Conservation (phyloP, 2,113 vertebrate species). For the Sitta europaea region DNA sequence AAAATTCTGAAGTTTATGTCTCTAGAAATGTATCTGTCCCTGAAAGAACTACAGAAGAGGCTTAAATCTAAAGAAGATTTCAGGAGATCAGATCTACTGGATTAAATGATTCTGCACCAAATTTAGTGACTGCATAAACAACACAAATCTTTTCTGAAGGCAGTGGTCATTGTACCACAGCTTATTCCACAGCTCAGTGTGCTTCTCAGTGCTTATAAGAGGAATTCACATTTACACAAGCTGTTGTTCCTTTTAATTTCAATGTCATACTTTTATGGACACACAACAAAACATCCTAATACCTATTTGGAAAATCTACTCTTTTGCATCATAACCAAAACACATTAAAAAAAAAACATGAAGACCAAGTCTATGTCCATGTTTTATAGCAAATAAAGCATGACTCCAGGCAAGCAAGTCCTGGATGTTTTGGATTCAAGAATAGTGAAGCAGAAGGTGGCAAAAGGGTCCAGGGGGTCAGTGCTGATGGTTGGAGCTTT, state of each 20-base stretch:
- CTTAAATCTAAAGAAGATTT: not conserved
- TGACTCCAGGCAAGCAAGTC: not conserved
- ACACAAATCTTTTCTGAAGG: not conserved
- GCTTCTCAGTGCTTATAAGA: not conserved
- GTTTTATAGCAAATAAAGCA: not conserved
- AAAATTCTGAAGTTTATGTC: not conserved
- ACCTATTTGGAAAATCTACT: not conserved
- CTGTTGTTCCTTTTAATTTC: not conserved
- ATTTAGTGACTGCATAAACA: not conserved
- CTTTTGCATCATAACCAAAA: not conserved
- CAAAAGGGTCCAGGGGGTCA: not conserved
- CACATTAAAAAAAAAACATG: not conserved
- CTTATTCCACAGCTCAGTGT: not conserved
- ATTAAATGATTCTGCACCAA: not conserved
- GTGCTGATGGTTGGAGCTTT: not conserved
- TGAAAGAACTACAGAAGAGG: not conserved
- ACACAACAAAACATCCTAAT: not conserved
- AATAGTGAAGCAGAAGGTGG: not conserved
- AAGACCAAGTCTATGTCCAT: not conserved
- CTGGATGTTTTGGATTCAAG: not conserved
- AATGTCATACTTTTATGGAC: not conserved
- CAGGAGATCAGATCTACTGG: not conserved
- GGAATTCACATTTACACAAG: not conserved
- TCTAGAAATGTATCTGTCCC: not conserved
- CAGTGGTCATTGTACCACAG: not conserved